Evolutionary conservation across 2,888 invertebrate genomes (phyloP).

Genomic region (Tenthredo distinguenda): DNA sequence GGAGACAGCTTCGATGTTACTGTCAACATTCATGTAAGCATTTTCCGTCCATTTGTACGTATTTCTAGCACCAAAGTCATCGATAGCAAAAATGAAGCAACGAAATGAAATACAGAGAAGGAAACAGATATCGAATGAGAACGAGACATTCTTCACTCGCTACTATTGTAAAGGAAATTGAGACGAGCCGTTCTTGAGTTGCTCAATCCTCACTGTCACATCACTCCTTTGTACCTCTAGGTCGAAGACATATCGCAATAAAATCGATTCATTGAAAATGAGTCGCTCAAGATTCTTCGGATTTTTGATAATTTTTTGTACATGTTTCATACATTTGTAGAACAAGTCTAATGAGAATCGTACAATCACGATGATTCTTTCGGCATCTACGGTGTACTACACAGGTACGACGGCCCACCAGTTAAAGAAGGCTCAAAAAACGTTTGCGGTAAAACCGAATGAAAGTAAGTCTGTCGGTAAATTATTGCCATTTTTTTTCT

Average conservation of each 20-base stretch:
- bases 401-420: slow-evolving; percentile 85
- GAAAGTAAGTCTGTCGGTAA: slow-evolving; percentile 76
- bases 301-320: background rate
- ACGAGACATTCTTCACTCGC: background rate
- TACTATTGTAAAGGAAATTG: background rate
- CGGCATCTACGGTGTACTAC: slow-evolving; percentile 85
- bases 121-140: too few relatives aligned
- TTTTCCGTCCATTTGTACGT: background rate
- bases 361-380: slow-evolving; percentile 83
- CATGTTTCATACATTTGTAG: slow-evolving; percentile 71
- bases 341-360: slow-evolving; percentile 83
- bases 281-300: background rate
- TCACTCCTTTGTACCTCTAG: too few relatives aligned
- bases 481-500: background rate
- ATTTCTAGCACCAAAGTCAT: background rate
- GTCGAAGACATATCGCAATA: too few relatives aligned
- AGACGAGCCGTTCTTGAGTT: too few relatives aligned
- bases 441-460: slow-evolving; percentile 82
- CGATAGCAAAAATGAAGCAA: background rate
- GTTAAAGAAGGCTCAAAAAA: slow-evolving; percentile 82
- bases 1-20: slow-evolving; percentile 85
- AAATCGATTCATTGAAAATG: background rate
- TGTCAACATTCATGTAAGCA: slow-evolving; percentile 82
- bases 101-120: too few relatives aligned
- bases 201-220: too few relatives aligned